Conservation (phyloP, 2,797 vertebrate species). For the Pyrocephalus nanus region DNA sequence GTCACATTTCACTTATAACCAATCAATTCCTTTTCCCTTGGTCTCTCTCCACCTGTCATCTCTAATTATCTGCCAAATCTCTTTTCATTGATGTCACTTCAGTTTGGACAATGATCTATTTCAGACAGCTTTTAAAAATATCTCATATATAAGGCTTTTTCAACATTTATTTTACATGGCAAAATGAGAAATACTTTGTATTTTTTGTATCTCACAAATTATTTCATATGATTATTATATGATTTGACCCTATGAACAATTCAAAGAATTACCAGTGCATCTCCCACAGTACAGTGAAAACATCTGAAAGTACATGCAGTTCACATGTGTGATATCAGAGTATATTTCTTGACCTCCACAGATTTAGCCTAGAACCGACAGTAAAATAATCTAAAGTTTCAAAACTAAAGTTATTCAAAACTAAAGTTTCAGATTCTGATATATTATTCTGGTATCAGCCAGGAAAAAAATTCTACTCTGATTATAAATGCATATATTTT, state of each 20-base stretch:
- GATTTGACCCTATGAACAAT: background rate
- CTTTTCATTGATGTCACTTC: constrained; percentile 47
- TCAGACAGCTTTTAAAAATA: background rate
- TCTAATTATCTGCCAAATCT: constrained; percentile 47
- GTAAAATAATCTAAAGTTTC: background rate
- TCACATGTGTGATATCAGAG: background rate
- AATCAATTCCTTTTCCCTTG: constrained; percentile 29
- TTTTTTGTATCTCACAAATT: background rate
- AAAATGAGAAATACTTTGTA: background rate
- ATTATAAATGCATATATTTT: background rate
- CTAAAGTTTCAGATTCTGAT: background rate
- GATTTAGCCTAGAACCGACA: background rate
- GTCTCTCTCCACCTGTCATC: constrained; percentile 37
- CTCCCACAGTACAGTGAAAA: background rate
- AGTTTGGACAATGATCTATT: constrained; percentile 33
- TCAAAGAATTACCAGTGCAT: background rate
- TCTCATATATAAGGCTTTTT: constrained; percentile 4
- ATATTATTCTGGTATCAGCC: background rate
- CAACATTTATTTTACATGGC: background rate
- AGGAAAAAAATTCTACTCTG: background rate
- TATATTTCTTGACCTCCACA: background rate
- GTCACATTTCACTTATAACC: constrained; percentile 13
- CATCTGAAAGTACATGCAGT: background rate
- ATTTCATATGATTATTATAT: background rate
- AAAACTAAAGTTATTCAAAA: background rate